Evolutionary conservation across 2,797 vertebrate species (phyloP).

Genomic region (Xerus rutilus): DNA sequence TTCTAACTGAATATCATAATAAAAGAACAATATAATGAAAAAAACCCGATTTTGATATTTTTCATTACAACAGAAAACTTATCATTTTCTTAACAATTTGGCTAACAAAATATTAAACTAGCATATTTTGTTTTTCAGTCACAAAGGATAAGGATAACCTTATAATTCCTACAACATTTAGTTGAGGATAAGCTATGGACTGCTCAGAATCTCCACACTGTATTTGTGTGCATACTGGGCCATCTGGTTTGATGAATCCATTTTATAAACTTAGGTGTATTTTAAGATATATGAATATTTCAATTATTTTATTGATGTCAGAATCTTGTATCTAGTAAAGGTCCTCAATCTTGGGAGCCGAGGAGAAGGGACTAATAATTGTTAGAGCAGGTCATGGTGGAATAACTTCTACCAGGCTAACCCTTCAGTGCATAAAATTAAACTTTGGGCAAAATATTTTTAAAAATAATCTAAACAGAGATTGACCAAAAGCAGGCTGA

Average conservation of each 20-base stretch:
- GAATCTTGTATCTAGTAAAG: not conserved
- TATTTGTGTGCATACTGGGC: not conserved
- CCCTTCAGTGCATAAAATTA: not conserved
- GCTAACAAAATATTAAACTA: not conserved
- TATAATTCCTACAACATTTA: not conserved
- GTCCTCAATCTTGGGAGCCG: not conserved
- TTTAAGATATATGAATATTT: not conserved
- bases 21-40: not conserved
- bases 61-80: not conserved
- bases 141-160: not conserved
- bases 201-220: not conserved
- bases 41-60: not conserved
- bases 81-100: not conserved
- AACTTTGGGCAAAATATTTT: not conserved
- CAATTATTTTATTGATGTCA: not conserved
- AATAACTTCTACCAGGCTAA: not conserved
- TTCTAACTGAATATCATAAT: not conserved
- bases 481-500: not conserved
- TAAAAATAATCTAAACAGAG: not conserved
- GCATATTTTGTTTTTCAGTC: not conserved
- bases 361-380: not conserved
- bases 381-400: not conserved
- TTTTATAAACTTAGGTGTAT: constrained; percentile 1
- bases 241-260: not conserved
- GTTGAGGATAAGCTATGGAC: not conserved